Evolutionary conservation across 2,797 vertebrate species (phyloP), one percentile per base, ranked within the genome.

Genomic region (Lemur catta): DNA sequence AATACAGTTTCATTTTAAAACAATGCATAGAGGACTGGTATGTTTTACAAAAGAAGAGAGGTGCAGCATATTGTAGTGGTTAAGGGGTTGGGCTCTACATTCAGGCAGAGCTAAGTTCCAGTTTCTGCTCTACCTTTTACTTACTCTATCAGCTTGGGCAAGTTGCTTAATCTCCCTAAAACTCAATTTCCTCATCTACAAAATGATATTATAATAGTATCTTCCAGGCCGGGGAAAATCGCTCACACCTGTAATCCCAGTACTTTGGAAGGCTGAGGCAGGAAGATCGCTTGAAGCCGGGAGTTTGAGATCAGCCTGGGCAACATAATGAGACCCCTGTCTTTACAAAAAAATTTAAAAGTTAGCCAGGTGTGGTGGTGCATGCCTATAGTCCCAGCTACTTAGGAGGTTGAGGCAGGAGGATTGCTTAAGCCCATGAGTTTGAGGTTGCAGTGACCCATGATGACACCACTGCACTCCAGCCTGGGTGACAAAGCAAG

Each of bases 121-220:
- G 0, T 84, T 59, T 91, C n/a, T 89, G 48, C 48, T 84, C 15
- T 78, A n/a, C 7, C n/a, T 38, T 69, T 93, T 74, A 79, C 7
- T 50, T 43, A 85, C 35, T 87, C 26, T 81, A 0, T 93, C 57
- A 80, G 78, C 20, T 86, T 89, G n/a, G 38, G 11, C 71, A 96
- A 41, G 12, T 92, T 93, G 52, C 52, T 93, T 95, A 84, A 80
- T 94, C 38, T 61, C 38, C 80, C 38, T n/a, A 88, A 81, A 61
- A 28, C 14, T 90, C 28, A 88, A 20, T 65, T 94, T 82, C 48
- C 67, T 93, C 69, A 67, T 50, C 41, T 86, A 74, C 76, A 89
- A 87, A 80, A 94, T 84, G 65, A 46, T 48, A 28, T 78, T 48
- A 50, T 88, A 79, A 24, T 38, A 55, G n/a, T 38, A 10, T 17